A percentile compares a stretch with the other conserved stretches of the same genome.
phyloP scores from a whole-genome alignment of 2,888 invertebrate genomes.

The Pelosia muscerda region DNA sequence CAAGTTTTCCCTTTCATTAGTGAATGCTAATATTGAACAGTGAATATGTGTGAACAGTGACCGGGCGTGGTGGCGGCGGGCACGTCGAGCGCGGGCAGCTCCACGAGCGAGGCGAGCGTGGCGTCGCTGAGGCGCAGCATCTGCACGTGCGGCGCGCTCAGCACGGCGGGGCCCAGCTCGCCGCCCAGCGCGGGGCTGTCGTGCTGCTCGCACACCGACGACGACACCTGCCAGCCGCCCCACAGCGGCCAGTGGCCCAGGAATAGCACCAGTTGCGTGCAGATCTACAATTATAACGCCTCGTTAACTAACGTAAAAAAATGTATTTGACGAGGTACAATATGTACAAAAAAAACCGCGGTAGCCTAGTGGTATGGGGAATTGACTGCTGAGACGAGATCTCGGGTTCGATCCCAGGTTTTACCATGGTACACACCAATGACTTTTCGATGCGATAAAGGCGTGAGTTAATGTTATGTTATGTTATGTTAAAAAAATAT shows the following conservation, averaged over 20 bases:
- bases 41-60: slow-evolving; percentile 20
- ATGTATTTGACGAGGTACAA: too few relatives aligned
- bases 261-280: slow-evolving; percentile 96
- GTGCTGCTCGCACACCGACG: slow-evolving; percentile 96
- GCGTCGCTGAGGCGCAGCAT: slow-evolving; percentile 94
- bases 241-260: slow-evolving; percentile 98
- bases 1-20: too few relatives aligned
- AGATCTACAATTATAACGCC: slow-evolving; percentile 81
- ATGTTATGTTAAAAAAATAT: too few relatives aligned
- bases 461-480: too few relatives aligned
- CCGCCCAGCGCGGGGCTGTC: slow-evolving; percentile 90
- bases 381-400: too few relatives aligned
- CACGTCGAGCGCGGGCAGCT: slow-evolving; percentile 93
- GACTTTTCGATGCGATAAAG: too few relatives aligned
- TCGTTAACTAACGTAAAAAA: not conserved
- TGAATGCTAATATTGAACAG: too few relatives aligned
- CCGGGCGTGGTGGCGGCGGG: slow-evolving; percentile 83
- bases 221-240: slow-evolving; percentile 95
- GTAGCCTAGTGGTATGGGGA: too few relatives aligned
- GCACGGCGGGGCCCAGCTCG: slow-evolving; percentile 93
- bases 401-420: too few relatives aligned
- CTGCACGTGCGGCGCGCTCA: slow-evolving; percentile 94
- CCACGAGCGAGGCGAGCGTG: slow-evolving; percentile 95
- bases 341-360: too few relatives aligned
- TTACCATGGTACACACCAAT: too few relatives aligned